Evolutionary conservation across 2,797 vertebrate species (phyloP).

Genomic region (Sebastiscus tertius): DNA sequence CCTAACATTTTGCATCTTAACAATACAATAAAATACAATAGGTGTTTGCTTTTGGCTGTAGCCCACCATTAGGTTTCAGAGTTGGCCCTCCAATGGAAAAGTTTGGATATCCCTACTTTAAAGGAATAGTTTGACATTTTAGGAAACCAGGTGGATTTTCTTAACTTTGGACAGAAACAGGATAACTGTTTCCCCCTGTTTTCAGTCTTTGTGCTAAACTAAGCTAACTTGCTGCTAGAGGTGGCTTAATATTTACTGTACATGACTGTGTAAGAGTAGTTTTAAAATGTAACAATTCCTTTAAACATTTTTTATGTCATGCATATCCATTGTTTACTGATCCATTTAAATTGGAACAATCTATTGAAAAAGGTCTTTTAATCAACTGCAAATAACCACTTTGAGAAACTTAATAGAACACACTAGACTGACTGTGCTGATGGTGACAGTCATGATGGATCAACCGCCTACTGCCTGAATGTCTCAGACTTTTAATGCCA

Average conservation of each 20-base stretch:
- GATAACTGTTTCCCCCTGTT: not conserved
- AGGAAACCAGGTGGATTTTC: not conserved
- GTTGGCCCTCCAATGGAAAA: too few species aligned
- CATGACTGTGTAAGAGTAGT: not conserved
- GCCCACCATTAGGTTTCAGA: too few species aligned
- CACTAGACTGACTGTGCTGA: not conserved
- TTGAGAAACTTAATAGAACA: not conserved
- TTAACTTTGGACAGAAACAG: not conserved
- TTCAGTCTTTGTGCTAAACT: not conserved
- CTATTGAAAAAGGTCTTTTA: not conserved
- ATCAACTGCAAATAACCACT: not conserved
- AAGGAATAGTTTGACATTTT: not conserved
- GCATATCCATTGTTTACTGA: not conserved
- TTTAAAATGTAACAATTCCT: not conserved
- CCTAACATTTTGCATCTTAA: too few species aligned
- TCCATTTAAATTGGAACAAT: not conserved
- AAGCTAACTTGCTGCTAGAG: not conserved
- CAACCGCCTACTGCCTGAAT: not conserved
- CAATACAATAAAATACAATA: too few species aligned
- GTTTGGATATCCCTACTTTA: too few species aligned
- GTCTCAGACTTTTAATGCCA: slow-evolving; percentile 8
- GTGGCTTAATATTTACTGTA: not conserved
- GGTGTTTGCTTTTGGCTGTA: too few species aligned
- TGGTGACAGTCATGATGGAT: not conserved
- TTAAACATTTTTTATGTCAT: not conserved